phyloP scores from a whole-genome alignment of 30 jellyfish, hydroid and myxozoan genomes.

The Turritopsis rubra region DNA sequence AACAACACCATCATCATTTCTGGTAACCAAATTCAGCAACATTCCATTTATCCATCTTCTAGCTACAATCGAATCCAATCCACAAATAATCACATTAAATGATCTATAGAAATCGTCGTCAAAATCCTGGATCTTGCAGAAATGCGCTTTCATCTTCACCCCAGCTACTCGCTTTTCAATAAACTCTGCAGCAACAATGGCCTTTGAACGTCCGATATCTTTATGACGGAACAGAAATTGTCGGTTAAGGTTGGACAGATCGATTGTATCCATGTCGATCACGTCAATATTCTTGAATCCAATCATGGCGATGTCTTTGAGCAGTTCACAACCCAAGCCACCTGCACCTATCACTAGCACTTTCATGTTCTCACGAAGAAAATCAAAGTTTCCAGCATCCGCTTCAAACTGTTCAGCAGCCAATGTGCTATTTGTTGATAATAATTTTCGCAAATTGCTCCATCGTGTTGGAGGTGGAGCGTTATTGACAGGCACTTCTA shows the following conservation, averaged over 20 bases:
- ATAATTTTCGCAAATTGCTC: not conserved
- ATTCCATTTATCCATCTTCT: constrained; percentile 96
- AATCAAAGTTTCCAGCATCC: constrained; percentile 41
- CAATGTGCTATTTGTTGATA: constrained; percentile 16
- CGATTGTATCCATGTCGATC: constrained; percentile 97
- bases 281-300: constrained; percentile 86
- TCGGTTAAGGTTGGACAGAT: constrained; percentile 85
- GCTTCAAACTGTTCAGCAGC: constrained; percentile 17
- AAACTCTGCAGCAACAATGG: constrained; percentile 96
- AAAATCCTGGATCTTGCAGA: constrained; percentile 75
- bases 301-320: constrained; percentile 86
- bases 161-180: constrained; percentile 71
- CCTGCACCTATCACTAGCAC: constrained; percentile 99
- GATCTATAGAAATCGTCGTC: constrained; percentile 60
- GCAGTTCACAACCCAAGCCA: constrained; percentile 97
- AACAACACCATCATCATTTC: constrained; percentile 53
- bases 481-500: not conserved
- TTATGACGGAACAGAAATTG: constrained; percentile 80
- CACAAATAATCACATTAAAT: constrained; percentile 79
- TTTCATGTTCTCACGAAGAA: constrained; percentile 54
- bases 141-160: constrained; percentile 77
- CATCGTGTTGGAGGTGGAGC: not conserved
- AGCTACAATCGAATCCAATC: constrained; percentile 84
- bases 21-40: constrained; percentile 57
- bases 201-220: constrained; percentile 96